Evolutionary conservation across 2,797 vertebrate species (phyloP).

Genomic region (Coracias cyanogaster): DNA sequence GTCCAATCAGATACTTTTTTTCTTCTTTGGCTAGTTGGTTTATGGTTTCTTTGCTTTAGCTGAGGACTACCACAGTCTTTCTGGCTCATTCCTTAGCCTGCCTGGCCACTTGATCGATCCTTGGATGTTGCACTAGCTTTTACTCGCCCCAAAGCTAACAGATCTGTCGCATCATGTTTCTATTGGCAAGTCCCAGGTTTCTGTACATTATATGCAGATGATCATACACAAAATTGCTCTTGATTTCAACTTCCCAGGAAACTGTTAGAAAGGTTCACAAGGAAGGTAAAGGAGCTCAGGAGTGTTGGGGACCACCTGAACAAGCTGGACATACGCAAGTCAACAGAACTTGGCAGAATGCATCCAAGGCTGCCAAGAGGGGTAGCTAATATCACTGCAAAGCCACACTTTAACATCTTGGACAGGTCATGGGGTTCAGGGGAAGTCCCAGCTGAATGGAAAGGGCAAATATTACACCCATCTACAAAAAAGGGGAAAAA

Average conservation of each 20-base stretch:
- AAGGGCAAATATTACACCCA: background rate
- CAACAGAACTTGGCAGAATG: background rate
- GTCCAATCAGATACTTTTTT: accelerated
- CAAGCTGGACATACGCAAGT: background rate
- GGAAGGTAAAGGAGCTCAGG: background rate
- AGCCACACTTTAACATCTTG: background rate
- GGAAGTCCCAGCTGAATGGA: slow-evolving; percentile 18
- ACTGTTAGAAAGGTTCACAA: background rate
- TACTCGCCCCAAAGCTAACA: background rate
- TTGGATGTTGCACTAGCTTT: accelerated
- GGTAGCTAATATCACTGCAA: background rate
- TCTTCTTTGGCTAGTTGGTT: background rate
- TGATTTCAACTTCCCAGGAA: background rate
- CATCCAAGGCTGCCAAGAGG: background rate
- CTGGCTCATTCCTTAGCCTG: background rate
- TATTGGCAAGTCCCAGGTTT: background rate
- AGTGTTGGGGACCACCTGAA: background rate
- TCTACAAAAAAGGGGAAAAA: background rate
- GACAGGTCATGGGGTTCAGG: background rate
- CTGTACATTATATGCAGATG: background rate
- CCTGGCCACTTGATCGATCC: background rate
- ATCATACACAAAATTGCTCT: background rate
- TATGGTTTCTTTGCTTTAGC: slow-evolving; percentile 6
- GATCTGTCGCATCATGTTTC: background rate
- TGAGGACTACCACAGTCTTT: background rate